Conservation (phyloP, 2,797 vertebrate genomes). For the Pelodytes ibericus region DNA sequence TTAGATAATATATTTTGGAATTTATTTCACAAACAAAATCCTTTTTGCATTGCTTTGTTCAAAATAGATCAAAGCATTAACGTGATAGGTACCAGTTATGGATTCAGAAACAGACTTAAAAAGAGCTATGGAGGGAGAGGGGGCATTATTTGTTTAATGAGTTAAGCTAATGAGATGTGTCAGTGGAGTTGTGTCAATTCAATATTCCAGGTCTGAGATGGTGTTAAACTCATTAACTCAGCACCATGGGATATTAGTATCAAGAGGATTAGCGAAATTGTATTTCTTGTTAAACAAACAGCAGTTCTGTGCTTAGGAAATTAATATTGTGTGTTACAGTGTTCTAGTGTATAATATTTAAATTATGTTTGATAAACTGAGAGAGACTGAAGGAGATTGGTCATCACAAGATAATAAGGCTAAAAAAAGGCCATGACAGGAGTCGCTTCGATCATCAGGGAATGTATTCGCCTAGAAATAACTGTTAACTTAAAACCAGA, state of each 20-base stretch:
- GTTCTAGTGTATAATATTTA: neutral
- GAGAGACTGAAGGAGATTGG: neutral
- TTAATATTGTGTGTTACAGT: neutral
- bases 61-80: too few species aligned
- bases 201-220: slow-evolving; percentile 14
- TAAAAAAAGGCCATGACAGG: too few species aligned
- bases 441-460: too few species aligned
- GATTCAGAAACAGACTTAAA: neutral
- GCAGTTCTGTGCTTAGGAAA: neutral
- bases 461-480: too few species aligned
- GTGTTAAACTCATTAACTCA: slow-evolving; percentile 20
- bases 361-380: neutral
- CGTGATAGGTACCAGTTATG: too few species aligned
- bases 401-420: too few species aligned
- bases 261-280: slow-evolving; percentile 2
- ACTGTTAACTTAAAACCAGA: too few species aligned
- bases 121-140: neutral
- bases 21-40: too few species aligned
- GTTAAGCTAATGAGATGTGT: slow-evolving; percentile 16
- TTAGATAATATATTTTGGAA: too few species aligned
- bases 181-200: slow-evolving; percentile 21
- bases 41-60: too few species aligned
- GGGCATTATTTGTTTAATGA: slow-evolving; percentile 1
- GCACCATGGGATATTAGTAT: slow-evolving; percentile 1
- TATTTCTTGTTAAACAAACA: slow-evolving; percentile 9